These are phyloP conservation scores for Nymphalis urticae DNA, from an alignment of 2,888 invertebrate genomes.

Conservation along the genomic window DNA sequence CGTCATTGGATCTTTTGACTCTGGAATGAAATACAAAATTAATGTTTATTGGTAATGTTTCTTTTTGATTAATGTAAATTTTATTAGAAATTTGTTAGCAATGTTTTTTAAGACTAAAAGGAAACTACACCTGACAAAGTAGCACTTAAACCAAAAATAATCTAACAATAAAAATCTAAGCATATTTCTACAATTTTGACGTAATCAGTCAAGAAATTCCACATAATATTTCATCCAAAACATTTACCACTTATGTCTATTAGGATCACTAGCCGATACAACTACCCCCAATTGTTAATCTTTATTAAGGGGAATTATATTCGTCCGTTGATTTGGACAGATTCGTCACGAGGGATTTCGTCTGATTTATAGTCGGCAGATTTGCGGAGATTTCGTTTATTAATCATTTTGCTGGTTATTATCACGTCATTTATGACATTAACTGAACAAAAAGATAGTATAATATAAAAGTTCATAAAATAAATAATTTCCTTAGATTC, in stretches of 20 bases:
- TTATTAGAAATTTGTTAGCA: too few relatives aligned
- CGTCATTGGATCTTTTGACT: too few relatives aligned
- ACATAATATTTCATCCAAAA: not conserved
- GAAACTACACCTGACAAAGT: too few relatives aligned
- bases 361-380: constrained; percentile 48
- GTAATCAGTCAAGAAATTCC: not conserved
- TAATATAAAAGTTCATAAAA: not conserved
- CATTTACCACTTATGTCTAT: not conserved
- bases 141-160: too few relatives aligned
- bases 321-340: constrained; percentile 50
- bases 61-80: too few relatives aligned
- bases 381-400: constrained; percentile 16
- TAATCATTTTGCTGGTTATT: constrained; percentile 11
- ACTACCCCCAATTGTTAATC: constrained; percentile 65
- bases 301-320: constrained; percentile 73
- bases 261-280: constrained; percentile 27
- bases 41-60: too few relatives aligned
- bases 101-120: too few relatives aligned
- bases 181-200: too few relatives aligned
- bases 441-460: not conserved
- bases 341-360: constrained; percentile 60
- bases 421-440: constrained; percentile 3
- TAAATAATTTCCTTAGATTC: not conserved
- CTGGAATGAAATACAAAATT: too few relatives aligned
- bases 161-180: not conserved